These are phyloP conservation scores for Oceanodroma tethys DNA, from an alignment of 2,113 vertebrate species.

Conservation along the genomic window DNA sequence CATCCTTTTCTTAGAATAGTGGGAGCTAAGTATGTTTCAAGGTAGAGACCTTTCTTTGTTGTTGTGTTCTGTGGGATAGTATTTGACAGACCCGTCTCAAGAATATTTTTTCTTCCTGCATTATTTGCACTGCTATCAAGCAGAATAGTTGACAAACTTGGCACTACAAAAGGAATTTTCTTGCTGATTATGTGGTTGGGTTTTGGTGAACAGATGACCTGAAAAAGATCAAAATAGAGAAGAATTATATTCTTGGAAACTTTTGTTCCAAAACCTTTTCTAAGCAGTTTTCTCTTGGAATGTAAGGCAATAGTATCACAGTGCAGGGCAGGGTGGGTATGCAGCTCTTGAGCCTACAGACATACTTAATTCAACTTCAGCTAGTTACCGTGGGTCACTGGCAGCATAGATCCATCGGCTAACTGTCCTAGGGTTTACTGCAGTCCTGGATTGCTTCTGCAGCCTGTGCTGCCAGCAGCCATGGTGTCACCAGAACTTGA, in stretches of 20 bases:
- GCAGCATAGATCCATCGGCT: not conserved
- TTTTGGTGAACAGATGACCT: constrained; percentile 15
- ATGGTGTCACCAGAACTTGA: not conserved
- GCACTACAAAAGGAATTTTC: not conserved
- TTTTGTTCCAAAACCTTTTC: not conserved
- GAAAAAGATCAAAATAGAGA: not conserved
- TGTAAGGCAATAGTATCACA: not conserved
- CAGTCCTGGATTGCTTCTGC: not conserved
- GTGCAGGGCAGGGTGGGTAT: not conserved
- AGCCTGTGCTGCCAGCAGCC: not conserved
- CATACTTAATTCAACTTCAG: not conserved
- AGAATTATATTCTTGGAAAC: not conserved
- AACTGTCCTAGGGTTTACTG: not conserved
- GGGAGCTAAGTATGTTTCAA: not conserved
- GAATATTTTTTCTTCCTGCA: not conserved
- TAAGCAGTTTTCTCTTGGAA: not conserved
- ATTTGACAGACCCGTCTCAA: not conserved
- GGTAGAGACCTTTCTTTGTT: constrained; percentile 8
- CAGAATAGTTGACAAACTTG: not conserved
- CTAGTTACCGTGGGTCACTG: not conserved
- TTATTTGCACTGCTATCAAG: not conserved
- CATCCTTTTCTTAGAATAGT: not conserved
- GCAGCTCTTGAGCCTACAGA: not conserved
- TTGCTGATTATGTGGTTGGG: not conserved
- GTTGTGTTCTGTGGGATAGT: not conserved